Percentiles rank a stretch among this genome's conserved stretches.
Conservation (phyloP, 2,113 vertebrate genomes). For the Gavialis gangeticus region DNA sequence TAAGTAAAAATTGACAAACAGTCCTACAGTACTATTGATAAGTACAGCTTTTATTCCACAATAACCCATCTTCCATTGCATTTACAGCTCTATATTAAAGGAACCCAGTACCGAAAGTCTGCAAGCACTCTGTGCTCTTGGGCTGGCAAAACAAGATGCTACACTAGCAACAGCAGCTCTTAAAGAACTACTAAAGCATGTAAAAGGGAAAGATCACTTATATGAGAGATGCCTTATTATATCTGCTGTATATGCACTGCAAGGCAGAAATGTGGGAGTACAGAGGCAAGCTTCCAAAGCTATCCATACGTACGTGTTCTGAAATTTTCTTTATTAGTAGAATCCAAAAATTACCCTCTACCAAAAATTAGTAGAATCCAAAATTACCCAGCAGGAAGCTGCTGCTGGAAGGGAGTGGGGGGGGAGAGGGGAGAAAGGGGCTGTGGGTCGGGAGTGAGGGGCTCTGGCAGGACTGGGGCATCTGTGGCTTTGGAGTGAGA, state of each 20-base stretch:
- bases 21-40: neutral
- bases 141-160: constrained; percentile 87
- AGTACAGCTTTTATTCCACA: neutral
- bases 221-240: constrained; percentile 89
- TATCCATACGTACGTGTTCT: constrained; percentile 88
- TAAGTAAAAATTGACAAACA: neutral
- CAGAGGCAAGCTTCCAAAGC: constrained; percentile 89
- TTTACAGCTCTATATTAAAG: constrained; percentile 90
- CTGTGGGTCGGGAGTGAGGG: no score
- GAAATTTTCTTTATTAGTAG: neutral
- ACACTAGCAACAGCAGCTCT: constrained; percentile 92
- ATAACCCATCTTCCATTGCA: neutral
- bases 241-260: constrained; percentile 86
- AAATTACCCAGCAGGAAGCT: neutral
- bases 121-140: constrained; percentile 90
- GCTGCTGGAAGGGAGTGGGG: no score
- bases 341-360: neutral
- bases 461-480: no score
- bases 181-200: constrained; percentile 89
- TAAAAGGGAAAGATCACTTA: constrained; percentile 52
- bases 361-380: neutral
- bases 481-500: no score
- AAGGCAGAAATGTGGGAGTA: constrained; percentile 84
- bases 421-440: no score
- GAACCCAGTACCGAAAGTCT: constrained; percentile 90